Evolutionary conservation across 2,797 vertebrate species (phyloP).

Genomic region (Nyctalus aviator): DNA sequence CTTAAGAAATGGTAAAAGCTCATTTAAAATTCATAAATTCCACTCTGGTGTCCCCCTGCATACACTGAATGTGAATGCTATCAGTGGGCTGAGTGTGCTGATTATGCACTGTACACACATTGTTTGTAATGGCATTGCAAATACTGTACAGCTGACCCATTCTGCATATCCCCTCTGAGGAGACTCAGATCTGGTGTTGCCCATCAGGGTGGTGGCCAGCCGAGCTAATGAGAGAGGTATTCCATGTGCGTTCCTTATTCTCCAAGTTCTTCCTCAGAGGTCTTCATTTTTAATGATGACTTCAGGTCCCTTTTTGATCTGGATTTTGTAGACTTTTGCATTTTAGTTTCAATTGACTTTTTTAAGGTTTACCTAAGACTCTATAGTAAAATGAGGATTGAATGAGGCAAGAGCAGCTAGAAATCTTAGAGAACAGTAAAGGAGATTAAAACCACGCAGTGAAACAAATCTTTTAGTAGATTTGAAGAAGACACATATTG

Average conservation of each 20-base stretch:
- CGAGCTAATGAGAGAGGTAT: neutral
- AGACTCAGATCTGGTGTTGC: neutral
- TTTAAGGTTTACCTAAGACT: neutral
- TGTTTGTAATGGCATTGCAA: neutral
- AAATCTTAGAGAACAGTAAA: neutral
- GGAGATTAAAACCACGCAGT: neutral
- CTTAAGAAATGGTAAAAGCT: constrained; percentile 21
- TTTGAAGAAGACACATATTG: neutral
- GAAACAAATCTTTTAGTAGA: neutral
- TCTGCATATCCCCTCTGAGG: neutral
- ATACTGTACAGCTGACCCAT: neutral
- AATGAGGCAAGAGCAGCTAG: neutral
- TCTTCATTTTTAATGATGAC: neutral
- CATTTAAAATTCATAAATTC: constrained; percentile 64
- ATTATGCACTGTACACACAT: neutral
- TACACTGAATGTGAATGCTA: neutral
- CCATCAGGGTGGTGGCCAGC: rapidly evolving
- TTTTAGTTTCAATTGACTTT: neutral
- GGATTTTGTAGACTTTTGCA: constrained; percentile 25
- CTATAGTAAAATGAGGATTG: neutral
- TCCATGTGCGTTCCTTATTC: neutral
- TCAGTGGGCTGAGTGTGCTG: neutral
- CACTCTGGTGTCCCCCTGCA: neutral
- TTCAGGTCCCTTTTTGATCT: neutral
- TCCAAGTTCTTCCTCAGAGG: neutral